Evolutionary conservation across 2,113 vertebrate species (phyloP).

Genomic region (Tragelaphus strepsiceros): DNA sequence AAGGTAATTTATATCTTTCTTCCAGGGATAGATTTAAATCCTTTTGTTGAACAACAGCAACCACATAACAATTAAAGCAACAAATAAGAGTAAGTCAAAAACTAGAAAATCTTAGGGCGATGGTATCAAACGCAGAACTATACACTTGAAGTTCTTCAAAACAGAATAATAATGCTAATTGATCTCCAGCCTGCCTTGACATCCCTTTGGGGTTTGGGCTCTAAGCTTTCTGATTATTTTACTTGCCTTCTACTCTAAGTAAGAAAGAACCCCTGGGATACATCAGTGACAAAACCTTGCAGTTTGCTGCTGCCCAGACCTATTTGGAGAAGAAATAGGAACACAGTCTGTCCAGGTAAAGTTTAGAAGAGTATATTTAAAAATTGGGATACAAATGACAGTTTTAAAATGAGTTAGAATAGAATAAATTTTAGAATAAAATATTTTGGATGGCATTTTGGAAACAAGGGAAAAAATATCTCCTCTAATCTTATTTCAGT

Average conservation of each 20-base stretch:
- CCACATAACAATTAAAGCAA: too few relatives aligned
- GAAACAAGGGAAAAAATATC: not conserved
- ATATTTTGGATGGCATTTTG: not conserved
- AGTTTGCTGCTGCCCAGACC: not conserved
- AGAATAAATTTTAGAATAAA: not conserved
- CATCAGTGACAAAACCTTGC: not conserved
- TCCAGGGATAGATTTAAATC: not conserved
- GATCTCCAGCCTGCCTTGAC: not conserved
- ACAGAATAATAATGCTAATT: too few relatives aligned
- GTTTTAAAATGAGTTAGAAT: not conserved
- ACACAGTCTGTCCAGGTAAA: not conserved
- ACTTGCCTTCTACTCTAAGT: not conserved
- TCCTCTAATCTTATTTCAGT: not conserved
- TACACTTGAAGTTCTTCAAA: too few relatives aligned
- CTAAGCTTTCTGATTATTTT: not conserved
- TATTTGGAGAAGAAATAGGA: not conserved
- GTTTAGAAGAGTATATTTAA: not conserved
- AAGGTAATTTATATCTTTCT: not conserved
- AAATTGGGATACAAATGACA: not conserved
- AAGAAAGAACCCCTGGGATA: not conserved
- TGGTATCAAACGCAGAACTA: too few relatives aligned
- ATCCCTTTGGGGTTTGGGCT: not conserved
- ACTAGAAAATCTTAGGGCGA: too few relatives aligned
- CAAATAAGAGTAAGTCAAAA: too few relatives aligned
- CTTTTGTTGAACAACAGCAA: too few relatives aligned